A percentile compares a stretch with the other conserved stretches of the same genome.
These are phyloP conservation scores for Rhingia campestris DNA, from an alignment of 2,888 invertebrate genomes.

Conservation along the genomic window DNA sequence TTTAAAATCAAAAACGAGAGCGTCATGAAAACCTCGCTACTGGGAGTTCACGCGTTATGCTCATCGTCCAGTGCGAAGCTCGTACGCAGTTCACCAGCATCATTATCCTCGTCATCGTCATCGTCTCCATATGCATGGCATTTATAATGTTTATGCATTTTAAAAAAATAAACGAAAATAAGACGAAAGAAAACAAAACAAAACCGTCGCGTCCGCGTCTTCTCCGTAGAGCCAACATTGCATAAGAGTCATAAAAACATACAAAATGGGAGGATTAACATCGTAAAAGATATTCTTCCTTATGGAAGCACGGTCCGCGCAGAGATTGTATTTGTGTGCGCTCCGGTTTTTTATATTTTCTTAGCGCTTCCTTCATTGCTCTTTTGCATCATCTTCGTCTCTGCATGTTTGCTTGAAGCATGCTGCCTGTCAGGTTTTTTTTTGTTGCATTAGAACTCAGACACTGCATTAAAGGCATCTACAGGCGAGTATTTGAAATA, in stretches of 20 bases:
- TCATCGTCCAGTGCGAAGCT: constrained; percentile 22
- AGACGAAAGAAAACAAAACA: constrained; percentile 24
- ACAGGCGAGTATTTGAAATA: constrained; percentile 51
- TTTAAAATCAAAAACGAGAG: constrained; percentile 42
- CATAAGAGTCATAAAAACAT: constrained; percentile 72
- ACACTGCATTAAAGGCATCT: constrained; percentile 28
- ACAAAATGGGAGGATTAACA: constrained; percentile 69
- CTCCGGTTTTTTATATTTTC: constrained; percentile 40
- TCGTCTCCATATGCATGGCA: constrained; percentile 49
- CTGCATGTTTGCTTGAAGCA: constrained; percentile 19
- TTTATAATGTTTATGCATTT: constrained; percentile 65
- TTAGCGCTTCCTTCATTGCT: constrained; percentile 27
- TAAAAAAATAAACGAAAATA: constrained; percentile 21
- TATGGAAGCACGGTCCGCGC: constrained; percentile 48
- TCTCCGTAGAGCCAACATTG: constrained; percentile 35
- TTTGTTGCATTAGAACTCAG: constrained; percentile 38
- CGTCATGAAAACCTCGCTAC: constrained; percentile 36
- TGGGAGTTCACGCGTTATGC: background rate
- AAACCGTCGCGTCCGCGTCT: constrained; percentile 6
- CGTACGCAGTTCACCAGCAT: constrained; percentile 38
- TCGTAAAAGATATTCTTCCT: constrained; percentile 73
- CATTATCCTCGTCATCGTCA: constrained; percentile 33
- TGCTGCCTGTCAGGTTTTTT: constrained; percentile 40
- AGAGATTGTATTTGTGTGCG: constrained; percentile 48
- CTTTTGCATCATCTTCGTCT: constrained; percentile 4